Percentiles rank a stretch among this genome's conserved stretches.
phyloP scores from a whole-genome alignment of 2,888 invertebrate genomes.

The Coenonympha glycerion region DNA sequence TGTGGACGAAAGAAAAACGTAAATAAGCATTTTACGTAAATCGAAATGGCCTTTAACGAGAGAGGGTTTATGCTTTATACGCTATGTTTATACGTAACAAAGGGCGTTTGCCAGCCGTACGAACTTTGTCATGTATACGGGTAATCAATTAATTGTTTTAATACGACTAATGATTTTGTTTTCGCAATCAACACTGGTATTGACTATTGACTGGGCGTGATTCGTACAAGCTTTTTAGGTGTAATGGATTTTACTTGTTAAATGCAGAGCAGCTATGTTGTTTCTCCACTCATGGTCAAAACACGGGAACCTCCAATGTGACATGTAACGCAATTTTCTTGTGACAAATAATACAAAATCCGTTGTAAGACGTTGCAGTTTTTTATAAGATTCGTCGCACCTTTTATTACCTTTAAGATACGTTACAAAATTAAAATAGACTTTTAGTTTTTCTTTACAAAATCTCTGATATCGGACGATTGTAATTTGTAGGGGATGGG shows the following conservation, averaged over 20 bases:
- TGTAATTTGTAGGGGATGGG: too few relatives aligned
- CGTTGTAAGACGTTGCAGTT: too few relatives aligned
- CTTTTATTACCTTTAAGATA: too few relatives aligned
- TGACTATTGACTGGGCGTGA: conserved; percentile 19
- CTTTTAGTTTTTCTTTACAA: too few relatives aligned
- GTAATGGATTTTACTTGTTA: not conserved
- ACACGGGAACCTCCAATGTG: too few relatives aligned
- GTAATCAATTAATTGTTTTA: conserved; percentile 29
- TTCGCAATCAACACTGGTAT: conserved; percentile 22
- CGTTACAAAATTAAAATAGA: too few relatives aligned
- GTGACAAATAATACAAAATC: too few relatives aligned
- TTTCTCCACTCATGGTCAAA: too few relatives aligned
- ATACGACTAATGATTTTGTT: conserved; percentile 27
- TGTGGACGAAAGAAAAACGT: too few relatives aligned
- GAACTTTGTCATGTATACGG: conserved; percentile 18
- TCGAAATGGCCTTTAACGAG: conserved; percentile 5
- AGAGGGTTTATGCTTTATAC: not conserved
- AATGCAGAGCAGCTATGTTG: not conserved
- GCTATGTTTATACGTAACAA: conserved; percentile 23
- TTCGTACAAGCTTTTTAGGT: not conserved
- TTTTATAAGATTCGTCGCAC: too few relatives aligned
- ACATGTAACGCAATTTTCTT: too few relatives aligned
- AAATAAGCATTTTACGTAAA: conserved; percentile 1
- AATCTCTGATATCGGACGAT: too few relatives aligned
- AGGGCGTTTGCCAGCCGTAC: conserved; percentile 20